Base-by-base conservation (phyloP, 2,888 invertebrate species). In the Philereme transversata region DNA sequence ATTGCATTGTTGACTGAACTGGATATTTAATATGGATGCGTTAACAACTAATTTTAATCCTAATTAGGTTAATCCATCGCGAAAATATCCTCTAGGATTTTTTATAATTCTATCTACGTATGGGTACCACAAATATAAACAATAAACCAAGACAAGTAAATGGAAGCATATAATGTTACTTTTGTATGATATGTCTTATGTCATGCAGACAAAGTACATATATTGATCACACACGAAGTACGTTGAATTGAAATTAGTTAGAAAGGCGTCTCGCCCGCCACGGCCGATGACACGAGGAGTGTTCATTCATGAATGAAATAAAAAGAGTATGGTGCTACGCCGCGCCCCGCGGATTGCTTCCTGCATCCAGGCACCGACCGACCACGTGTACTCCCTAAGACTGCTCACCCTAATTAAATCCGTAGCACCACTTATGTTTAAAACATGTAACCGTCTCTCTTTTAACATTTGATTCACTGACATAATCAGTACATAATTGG, bases 331-430 rank as follows among this genome's bases (percentile, higher is more conserved):
- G 71, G 70, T 72, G 73, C 73, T 74, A 70, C 67, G n/a, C n/a
- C n/a, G n/a, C n/a, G n/a, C n/a, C n/a, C n/a, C n/a, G 66, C 72
- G 67, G 75, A 81, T 84, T 76, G 82, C 84, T 87, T 87, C 88
- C 88, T 87, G 86, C 77, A 74, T 72, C 61, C 76, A 71, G 69
- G 71, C 70, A 59, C 51, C 63, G 68, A 71, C 57, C 49, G 63
- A 68, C 75, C 83, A 84, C 82, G 81, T 81, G 56, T 60, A 54
- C 61, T 62, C 69, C 61, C 71, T 62, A 64, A 65, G 67, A 68
- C 67, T 67, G 57, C 74, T 72, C 75, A 75, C 73, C 74, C 74
- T 76, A 79, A 76, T 70, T 70, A 68, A 68, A 82, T 84, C 76
- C 75, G 74, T 75, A 75, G 70, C 73, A 70, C 69, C 69, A 64